Evolutionary conservation across 2,113 vertebrate genomes (phyloP), one percentile per base, ranked within the genome.

Genomic region (Lutjanus erythropterus): DNA sequence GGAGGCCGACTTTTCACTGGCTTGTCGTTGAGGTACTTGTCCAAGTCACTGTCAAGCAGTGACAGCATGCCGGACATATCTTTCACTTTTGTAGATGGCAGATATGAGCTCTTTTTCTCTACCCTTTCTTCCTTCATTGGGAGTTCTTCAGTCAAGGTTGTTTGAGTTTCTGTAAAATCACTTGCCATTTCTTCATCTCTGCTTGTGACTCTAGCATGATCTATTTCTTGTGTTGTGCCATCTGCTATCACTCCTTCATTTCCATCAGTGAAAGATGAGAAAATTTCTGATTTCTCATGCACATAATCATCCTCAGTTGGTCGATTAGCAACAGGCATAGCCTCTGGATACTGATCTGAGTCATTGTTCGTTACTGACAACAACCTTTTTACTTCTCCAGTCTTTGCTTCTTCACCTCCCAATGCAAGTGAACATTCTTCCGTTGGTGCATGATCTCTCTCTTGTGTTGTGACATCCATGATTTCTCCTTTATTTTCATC

Each of bases 1-100:
- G 59, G 77, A 68, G 67, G 65, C 21, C 70, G 78, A 4, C 58
- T 69, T 44, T 82, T 60, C n/a, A 74, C 27, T 0, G 78, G 72
- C 6, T 49, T 93, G 64, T 91, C 80, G 70, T 87, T 42, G 12
- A 85, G 33, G 0, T 76, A 78, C 0, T 90, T 60, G 35, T 94
- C 94, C 15, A 96, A 89, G 73, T 97, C 95, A 70, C 91, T 75
- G 6, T 71, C 67, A 9, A 95, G 94, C 75, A 94, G 85, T 66
- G 93, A 94, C 35, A 92, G 77, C 65, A 92, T 88, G 47, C 94
- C 96, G 41, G 87, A 60, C 11, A 84, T 8, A 0, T 95, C 94
- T 31, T 73, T 86, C n/a, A 50, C 47, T 75, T 79, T 81, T 71
- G 90, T 73, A 68, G 59, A 73, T 4, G 21, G 73, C 23, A 88